Evolutionary conservation across 2,113 vertebrate genomes (phyloP).

Genomic region (Porphyrio hochstetteri): DNA sequence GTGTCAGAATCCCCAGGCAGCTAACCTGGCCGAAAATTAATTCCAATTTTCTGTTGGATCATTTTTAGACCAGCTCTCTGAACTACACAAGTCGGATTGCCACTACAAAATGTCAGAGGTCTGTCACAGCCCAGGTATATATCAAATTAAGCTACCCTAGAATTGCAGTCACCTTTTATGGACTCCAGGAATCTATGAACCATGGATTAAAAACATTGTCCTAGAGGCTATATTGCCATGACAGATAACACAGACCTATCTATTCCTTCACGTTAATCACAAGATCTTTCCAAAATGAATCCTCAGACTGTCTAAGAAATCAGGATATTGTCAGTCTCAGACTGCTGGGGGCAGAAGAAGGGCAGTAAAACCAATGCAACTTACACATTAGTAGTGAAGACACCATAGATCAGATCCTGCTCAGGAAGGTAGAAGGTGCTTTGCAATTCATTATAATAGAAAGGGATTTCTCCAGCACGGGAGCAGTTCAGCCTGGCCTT

Average conservation of each 20-base stretch:
- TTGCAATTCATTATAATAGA: constrained; percentile 91
- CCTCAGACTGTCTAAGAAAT: background rate
- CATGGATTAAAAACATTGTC: background rate
- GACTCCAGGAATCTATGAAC: background rate
- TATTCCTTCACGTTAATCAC: background rate
- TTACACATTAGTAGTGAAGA: constrained; percentile 92
- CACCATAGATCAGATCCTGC: constrained; percentile 88
- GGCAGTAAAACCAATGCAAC: constrained; percentile 29
- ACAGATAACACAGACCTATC: background rate
- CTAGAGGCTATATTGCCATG: background rate
- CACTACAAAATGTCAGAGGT: background rate
- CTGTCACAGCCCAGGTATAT: background rate
- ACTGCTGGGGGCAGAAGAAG: background rate
- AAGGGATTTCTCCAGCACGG: constrained; percentile 87
- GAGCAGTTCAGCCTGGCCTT: constrained; percentile 91
- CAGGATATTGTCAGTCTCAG: background rate
- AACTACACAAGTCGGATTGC: background rate
- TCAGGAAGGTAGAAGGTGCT: constrained; percentile 89
- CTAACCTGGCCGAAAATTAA: background rate
- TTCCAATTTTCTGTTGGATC: background rate
- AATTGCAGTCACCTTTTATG: background rate
- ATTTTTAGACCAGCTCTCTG: background rate
- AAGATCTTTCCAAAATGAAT: background rate
- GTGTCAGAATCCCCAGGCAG: background rate
- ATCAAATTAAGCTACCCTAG: background rate